Evolutionary conservation across 1,140 invertebrate species (phyloP).

Genomic region (Cydia splendana): DNA sequence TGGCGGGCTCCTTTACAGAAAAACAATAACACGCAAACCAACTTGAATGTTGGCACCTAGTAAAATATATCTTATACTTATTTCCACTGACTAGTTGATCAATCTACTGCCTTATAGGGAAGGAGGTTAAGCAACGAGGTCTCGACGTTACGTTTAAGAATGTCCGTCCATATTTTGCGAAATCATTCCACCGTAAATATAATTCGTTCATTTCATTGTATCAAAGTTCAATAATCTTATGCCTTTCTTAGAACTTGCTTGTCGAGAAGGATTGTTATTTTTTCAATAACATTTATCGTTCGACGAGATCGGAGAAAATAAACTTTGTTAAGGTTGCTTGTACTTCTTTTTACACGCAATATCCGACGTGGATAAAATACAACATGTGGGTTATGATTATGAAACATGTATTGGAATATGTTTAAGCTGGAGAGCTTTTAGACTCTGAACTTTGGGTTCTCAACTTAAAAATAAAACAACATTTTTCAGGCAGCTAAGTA

Average conservation of each 20-base stretch:
- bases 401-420: too few relatives aligned
- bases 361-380: neutral
- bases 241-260: conserved; percentile 4
- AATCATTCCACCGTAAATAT: neutral
- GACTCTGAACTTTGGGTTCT: too few relatives aligned
- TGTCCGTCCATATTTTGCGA: conserved; percentile 4
- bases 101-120: conserved; percentile 18
- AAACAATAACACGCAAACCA: too few relatives aligned
- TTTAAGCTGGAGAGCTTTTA: too few relatives aligned
- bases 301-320: neutral
- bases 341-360: neutral
- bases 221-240: neutral
- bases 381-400: too few relatives aligned
- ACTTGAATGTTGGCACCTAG: neutral
- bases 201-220: conserved; percentile 11
- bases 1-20: too few relatives aligned
- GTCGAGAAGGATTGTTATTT: conserved; percentile 1
- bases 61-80: neutral
- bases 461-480: too few relatives aligned
- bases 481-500: too few relatives aligned
- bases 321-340: neutral
- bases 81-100: neutral
- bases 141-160: conserved; percentile 15
- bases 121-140: neutral
- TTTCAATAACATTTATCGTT: neutral